phyloP scores from a whole-genome alignment of 2,888 invertebrate species.

The Drosophila macrothrix region DNA sequence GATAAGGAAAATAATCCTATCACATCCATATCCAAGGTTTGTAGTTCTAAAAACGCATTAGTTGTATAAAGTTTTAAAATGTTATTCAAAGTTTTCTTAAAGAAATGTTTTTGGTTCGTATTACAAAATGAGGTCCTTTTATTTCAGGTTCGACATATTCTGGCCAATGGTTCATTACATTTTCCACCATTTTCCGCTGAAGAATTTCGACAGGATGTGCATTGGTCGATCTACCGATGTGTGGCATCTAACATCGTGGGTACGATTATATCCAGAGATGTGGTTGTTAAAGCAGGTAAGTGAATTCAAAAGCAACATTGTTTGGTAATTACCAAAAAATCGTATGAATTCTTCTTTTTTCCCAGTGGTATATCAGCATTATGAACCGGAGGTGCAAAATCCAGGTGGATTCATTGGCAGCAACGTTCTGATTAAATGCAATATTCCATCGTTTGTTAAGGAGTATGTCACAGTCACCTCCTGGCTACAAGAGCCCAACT shows the following conservation, averaged over 20 bases:
- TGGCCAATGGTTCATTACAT: slow-evolving; percentile 86
- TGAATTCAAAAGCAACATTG: neutral
- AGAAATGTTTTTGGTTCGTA: neutral
- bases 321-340: neutral
- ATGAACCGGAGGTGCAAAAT: slow-evolving; percentile 87
- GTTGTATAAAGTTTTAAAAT: neutral
- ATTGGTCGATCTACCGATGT: slow-evolving; percentile 87
- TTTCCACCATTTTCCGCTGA: slow-evolving; percentile 87
- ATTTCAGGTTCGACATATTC: slow-evolving; percentile 85
- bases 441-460: slow-evolving; percentile 86
- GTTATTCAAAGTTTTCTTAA: too few species aligned
- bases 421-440: slow-evolving; percentile 87
- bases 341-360: neutral
- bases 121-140: neutral
- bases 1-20: slow-evolving; percentile 86
- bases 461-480: slow-evolving; percentile 87
- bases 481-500: slow-evolving; percentile 87
- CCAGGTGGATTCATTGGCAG: slow-evolving; percentile 87
- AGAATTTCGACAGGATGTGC: slow-evolving; percentile 87
- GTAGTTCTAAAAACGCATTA: neutral
- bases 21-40: slow-evolving; percentile 85
- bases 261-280: slow-evolving; percentile 86
- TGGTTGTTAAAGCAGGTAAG: slow-evolving; percentile 86
- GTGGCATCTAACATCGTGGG: slow-evolving; percentile 86
- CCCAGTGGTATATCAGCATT: slow-evolving; percentile 86